Percentiles rank a stretch among this genome's conserved stretches.
These are phyloP conservation scores for Galleria mellonella DNA, from an alignment of 1,140 invertebrate species.

Conservation along the genomic window DNA sequence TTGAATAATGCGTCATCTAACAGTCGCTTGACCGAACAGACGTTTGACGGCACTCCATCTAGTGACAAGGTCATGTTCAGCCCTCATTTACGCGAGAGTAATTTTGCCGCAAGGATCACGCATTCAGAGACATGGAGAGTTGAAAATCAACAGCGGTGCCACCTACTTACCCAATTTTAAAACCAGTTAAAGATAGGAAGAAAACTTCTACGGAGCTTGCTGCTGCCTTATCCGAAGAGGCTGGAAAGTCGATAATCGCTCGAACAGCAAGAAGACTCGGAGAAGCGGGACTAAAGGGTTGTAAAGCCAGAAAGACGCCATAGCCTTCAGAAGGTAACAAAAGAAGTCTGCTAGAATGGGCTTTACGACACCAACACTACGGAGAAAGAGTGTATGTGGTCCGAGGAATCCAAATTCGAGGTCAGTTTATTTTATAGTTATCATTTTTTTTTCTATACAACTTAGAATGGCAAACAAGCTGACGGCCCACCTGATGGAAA, in stretches of 20 bases:
- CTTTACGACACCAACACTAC: slow-evolving; percentile 10
- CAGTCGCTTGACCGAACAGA: too few relatives aligned
- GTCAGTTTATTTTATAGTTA: slow-evolving; percentile 5
- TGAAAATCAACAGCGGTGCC: too few relatives aligned
- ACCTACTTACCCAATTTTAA: too few relatives aligned
- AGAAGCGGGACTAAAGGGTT: slow-evolving; percentile 11
- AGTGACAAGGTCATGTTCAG: too few relatives aligned
- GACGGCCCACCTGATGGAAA: too few relatives aligned
- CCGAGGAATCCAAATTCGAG: slow-evolving; percentile 14
- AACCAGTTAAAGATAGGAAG: slow-evolving; percentile 12
- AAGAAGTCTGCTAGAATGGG: slow-evolving; percentile 8
- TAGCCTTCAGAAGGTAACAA: slow-evolving; percentile 11
- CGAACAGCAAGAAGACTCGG: slow-evolving; percentile 1
- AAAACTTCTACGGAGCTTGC: slow-evolving; percentile 11
- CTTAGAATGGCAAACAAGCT: too few relatives aligned
- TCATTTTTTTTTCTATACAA: too few relatives aligned
- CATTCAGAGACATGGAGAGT: too few relatives aligned
- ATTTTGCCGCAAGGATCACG: too few relatives aligned
- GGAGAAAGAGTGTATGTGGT: slow-evolving; percentile 14
- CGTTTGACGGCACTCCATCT: too few relatives aligned
- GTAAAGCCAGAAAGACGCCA: slow-evolving; percentile 10
- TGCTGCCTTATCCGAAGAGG: slow-evolving; percentile 10
- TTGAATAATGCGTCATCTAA: too few relatives aligned
- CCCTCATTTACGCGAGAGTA: too few relatives aligned
- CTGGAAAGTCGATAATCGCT: neutral